Percentiles rank a stretch among this genome's conserved stretches.
Evolutionary conservation across 2,113 vertebrate genomes (phyloP).

Genomic region (Brienomyrus longianalis): DNA sequence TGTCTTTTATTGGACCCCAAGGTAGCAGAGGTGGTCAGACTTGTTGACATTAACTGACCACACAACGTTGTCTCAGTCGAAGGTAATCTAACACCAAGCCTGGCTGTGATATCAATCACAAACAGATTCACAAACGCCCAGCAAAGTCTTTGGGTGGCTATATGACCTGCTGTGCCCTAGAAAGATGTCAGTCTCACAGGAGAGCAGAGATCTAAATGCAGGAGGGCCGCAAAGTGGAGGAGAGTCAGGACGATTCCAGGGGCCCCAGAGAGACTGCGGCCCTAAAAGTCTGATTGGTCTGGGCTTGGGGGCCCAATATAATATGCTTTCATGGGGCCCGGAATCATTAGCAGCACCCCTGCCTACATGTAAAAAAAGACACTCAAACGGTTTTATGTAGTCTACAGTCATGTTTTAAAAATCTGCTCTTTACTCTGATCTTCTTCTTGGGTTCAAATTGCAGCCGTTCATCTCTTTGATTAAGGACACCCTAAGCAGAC

Average conservation of each 20-base stretch:
- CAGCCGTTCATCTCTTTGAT: not conserved
- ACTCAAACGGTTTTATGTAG: not conserved
- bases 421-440: not conserved
- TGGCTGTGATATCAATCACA: not conserved
- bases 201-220: not conserved
- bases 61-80: not conserved
- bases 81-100: not conserved
- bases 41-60: not conserved
- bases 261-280: not conserved
- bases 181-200: not conserved
- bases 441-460: not conserved
- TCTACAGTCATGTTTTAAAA: not conserved
- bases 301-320: not conserved
- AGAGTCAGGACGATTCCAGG: not conserved
- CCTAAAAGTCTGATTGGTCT: not conserved
- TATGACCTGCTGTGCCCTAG: not conserved
- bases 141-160: not conserved
- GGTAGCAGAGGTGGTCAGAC: not conserved
- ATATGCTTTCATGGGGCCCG: not conserved
- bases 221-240: not conserved
- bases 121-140: not conserved
- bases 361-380: not conserved
- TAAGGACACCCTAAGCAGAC: not conserved
- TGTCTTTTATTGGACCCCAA: not conserved
- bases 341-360: not conserved